A percentile compares a stretch with the other conserved stretches of the same genome.
phyloP scores from a whole-genome alignment of 2,888 invertebrate genomes.

The Pharmacophagus antenor region DNA sequence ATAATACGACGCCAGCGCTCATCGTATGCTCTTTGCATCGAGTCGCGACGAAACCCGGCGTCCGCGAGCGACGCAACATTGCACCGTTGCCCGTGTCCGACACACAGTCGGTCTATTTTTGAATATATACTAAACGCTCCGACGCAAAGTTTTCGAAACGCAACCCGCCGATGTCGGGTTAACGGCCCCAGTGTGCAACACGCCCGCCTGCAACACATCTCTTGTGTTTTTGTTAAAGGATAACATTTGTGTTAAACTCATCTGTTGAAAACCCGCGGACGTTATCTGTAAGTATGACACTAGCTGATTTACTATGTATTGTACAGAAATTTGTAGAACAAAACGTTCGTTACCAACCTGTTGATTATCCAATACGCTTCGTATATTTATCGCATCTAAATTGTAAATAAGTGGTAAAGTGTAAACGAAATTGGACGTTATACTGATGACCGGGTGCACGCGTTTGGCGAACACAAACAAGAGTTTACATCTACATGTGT shows the following conservation, averaged over 20 bases:
- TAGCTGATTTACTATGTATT: conserved; percentile 68
- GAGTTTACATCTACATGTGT: conserved; percentile 34
- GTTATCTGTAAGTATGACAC: conserved; percentile 80
- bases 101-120: conserved; percentile 75
- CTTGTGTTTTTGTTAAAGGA: conserved; percentile 79
- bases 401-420: conserved; percentile 35
- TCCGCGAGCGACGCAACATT: conserved; percentile 46
- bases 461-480: conserved; percentile 42
- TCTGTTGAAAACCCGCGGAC: conserved; percentile 60
- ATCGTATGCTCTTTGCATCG: conserved; percentile 50
- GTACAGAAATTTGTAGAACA: conserved; percentile 42
- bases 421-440: conserved; percentile 43
- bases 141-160: conserved; percentile 78
- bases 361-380: conserved; percentile 45
- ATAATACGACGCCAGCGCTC: conserved; percentile 52
- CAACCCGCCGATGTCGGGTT: conserved; percentile 71
- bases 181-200: conserved; percentile 77
- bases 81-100: conserved; percentile 61
- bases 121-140: conserved; percentile 78
- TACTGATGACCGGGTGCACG: conserved; percentile 43
- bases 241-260: conserved; percentile 69
- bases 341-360: conserved; percentile 38
- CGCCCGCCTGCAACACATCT: conserved; percentile 72
- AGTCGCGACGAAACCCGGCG: conserved; percentile 49
- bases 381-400: conserved; percentile 30